Evolutionary conservation across 2,888 invertebrate species (phyloP).

Genomic region (Falcaria lacertinaria): DNA sequence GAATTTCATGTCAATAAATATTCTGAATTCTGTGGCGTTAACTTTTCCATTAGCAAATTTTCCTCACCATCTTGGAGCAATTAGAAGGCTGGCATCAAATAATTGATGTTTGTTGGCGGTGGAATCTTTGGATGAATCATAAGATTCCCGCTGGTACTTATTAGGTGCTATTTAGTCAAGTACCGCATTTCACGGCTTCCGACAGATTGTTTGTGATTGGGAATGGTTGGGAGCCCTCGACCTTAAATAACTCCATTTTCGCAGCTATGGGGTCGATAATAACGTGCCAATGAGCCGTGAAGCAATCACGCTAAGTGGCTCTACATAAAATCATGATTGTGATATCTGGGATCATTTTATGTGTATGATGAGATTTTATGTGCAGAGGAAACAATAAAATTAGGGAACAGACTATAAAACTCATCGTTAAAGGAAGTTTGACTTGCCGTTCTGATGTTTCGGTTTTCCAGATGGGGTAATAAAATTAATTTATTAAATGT

Average conservation of each 20-base stretch:
- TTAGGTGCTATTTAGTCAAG: constrained; percentile 11
- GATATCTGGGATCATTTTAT: background rate
- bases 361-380: too few relatives aligned
- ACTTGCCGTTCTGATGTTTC: background rate
- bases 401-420: background rate
- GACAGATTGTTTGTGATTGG: constrained; percentile 1
- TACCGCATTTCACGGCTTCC: constrained; percentile 4
- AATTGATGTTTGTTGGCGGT: constrained; percentile 11
- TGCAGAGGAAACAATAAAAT: background rate
- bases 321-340: background rate
- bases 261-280: background rate
- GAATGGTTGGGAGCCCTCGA: background rate
- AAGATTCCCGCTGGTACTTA: constrained; percentile 11
- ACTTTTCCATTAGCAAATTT: constrained; percentile 23
- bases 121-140: constrained; percentile 5
- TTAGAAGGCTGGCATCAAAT: constrained; percentile 16
- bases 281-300: background rate
- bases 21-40: constrained; percentile 9
- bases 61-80: constrained; percentile 16
- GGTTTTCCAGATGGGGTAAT: background rate
- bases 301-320: background rate
- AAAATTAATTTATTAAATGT: too few relatives aligned
- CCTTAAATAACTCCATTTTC: background rate
- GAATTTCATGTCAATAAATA: constrained; percentile 6
- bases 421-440: background rate